Percentiles rank a stretch among this genome's conserved stretches.
Evolutionary conservation across 2,888 invertebrate species (phyloP).

Genomic region (Lithophane leautieri): DNA sequence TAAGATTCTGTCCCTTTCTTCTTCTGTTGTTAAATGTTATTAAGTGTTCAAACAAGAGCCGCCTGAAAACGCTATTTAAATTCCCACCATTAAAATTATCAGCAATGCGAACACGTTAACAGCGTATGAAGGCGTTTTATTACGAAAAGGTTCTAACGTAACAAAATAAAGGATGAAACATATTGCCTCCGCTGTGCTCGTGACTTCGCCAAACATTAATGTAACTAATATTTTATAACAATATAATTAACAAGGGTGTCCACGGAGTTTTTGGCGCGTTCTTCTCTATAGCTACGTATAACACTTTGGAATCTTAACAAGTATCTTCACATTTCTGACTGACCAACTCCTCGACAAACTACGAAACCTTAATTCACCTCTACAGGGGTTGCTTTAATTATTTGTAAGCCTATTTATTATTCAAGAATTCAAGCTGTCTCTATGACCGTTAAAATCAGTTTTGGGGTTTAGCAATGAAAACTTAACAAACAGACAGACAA

Average conservation of each 20-base stretch:
- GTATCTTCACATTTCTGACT: too few species aligned
- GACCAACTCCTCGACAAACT: too few species aligned
- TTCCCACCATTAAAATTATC: slow-evolving; percentile 40
- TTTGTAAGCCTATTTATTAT: too few species aligned
- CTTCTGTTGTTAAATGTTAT: slow-evolving; percentile 23
- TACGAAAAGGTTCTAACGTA: slow-evolving; percentile 38
- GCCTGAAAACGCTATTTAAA: slow-evolving; percentile 21
- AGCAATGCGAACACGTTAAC: slow-evolving; percentile 28
- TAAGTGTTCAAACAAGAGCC: slow-evolving; percentile 42
- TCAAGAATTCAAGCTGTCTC: background rate
- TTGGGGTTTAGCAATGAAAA: background rate
- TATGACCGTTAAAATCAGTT: background rate
- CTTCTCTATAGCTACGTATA: too few species aligned
- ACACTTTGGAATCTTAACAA: too few species aligned
- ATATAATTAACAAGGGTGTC: too few species aligned
- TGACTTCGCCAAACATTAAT: too few species aligned
- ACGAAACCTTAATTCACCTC: background rate
- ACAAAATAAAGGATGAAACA: slow-evolving; percentile 28
- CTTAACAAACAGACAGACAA: background rate
- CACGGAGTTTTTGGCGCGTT: too few species aligned
- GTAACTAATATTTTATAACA: too few species aligned
- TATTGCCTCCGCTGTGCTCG: too few species aligned
- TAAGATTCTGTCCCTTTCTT: background rate
- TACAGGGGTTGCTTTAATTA: too few species aligned
- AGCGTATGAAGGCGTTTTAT: slow-evolving; percentile 40